Evolutionary conservation across 1,140 invertebrate genomes (phyloP).

Genomic region (Dreissena rostriformis): DNA sequence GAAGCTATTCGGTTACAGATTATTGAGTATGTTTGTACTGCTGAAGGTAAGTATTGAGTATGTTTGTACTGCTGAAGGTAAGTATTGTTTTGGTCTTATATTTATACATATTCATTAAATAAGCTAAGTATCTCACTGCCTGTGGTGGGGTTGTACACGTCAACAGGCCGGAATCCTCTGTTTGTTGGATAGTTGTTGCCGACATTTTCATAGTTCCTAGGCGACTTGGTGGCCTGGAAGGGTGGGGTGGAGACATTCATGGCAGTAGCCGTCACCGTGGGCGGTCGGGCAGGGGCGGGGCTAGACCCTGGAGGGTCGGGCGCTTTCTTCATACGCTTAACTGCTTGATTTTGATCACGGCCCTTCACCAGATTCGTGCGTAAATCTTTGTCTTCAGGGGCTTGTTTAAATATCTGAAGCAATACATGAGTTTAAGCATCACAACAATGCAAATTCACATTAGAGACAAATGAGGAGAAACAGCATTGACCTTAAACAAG

Average conservation of each 20-base stretch:
- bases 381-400: conserved; percentile 56
- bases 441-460: no score
- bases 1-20: no score
- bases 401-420: conserved; percentile 52
- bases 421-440: no score
- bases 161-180: conserved; percentile 61
- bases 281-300: neutral
- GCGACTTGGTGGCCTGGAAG: conserved; percentile 22
- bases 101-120: no score
- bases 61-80: no score
- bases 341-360: conserved; percentile 24
- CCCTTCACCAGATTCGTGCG: conserved; percentile 28
- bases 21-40: no score
- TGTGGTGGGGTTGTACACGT: conserved; percentile 69
- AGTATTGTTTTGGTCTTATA: no score
- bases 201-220: conserved; percentile 68
- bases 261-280: conserved; percentile 37
- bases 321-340: conserved; percentile 8
- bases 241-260: conserved; percentile 49
- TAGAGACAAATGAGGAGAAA: no score
- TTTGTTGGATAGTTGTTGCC: conserved; percentile 59
- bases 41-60: no score
- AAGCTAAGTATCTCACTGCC: conserved; percentile 60
- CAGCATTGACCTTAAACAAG: no score
- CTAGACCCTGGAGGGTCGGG: neutral